A percentile compares a stretch with the other conserved stretches of the same genome.
Conservation (phyloP, 2,888 invertebrate species). For the Siphonodentalium dalli region DNA sequence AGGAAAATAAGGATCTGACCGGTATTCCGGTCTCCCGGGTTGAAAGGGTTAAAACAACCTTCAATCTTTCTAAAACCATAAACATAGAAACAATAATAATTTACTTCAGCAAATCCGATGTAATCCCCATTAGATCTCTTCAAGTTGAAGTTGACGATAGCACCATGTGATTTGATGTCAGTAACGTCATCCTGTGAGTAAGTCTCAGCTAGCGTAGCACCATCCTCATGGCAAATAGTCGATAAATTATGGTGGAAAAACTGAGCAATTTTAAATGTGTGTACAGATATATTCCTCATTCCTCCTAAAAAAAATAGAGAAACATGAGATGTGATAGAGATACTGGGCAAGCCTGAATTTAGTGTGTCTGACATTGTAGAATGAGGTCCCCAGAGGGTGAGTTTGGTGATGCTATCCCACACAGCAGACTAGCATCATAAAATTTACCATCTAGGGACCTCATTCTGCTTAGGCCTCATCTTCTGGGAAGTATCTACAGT, state of each 20-base stretch:
- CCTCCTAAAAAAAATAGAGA: slow-evolving; percentile 42
- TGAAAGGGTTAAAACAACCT: no score
- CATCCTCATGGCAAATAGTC: slow-evolving; percentile 77
- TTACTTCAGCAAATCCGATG: slow-evolving; percentile 88
- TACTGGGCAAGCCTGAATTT: background rate
- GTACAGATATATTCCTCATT: slow-evolving; percentile 68
- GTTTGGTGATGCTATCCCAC: no score
- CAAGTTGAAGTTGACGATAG: slow-evolving; percentile 88
- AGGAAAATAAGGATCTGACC: no score
- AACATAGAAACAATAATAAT: background rate
- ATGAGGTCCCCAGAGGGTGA: no score
- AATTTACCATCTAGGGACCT: no score
- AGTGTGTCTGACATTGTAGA: no score
- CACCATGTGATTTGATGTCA: slow-evolving; percentile 76
- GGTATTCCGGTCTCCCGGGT: no score
- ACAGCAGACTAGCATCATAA: no score
- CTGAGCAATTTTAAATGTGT: slow-evolving; percentile 76
- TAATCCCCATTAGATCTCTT: slow-evolving; percentile 77
- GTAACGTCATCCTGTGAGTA: slow-evolving; percentile 70
- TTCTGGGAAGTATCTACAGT: no score
- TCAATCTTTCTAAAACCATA: no score
- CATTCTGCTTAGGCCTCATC: no score
- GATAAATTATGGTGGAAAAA: slow-evolving; percentile 75
- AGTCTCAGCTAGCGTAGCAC: slow-evolving; percentile 73
- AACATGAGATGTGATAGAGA: background rate